Conservation (phyloP, 2,888 invertebrate genomes). For the Drosophila nr. medialis region DNA sequence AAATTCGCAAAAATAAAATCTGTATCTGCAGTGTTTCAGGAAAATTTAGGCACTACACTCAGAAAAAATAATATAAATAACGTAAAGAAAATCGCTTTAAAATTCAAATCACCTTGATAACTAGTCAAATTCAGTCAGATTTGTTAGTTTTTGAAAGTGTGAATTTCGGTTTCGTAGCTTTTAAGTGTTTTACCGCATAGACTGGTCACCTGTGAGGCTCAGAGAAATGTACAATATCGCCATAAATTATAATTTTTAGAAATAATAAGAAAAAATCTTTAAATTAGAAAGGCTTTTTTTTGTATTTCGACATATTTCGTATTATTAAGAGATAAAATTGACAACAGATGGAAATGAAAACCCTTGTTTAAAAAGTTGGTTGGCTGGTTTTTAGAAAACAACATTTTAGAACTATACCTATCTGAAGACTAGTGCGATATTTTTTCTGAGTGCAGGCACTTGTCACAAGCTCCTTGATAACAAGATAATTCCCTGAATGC, state of each 20-base stretch:
- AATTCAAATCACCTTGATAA: neutral
- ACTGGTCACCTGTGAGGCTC: too few relatives aligned
- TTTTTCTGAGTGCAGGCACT: neutral
- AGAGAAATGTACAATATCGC: neutral
- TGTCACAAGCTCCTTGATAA: neutral
- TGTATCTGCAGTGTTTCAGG: neutral
- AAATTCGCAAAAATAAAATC: neutral
- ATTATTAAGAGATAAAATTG: neutral
- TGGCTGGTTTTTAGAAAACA: neutral
- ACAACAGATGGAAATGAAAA: neutral
- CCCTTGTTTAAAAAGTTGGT: neutral
- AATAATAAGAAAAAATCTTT: neutral
- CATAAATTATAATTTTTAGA: fast-evolving
- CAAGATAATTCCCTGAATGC: neutral
- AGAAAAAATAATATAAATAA: neutral
- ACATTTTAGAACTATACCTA: neutral
- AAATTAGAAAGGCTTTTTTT: neutral
- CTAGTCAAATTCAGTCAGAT: neutral
- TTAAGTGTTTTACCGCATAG: too few relatives aligned
- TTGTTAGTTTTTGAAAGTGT: neutral
- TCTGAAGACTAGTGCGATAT: neutral
- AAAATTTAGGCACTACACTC: neutral
- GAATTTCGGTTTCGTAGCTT: neutral
- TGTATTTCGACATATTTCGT: fast-evolving
- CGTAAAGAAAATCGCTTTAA: neutral